Base-by-base conservation (phyloP, 2,113 vertebrate species). In the Rhizomys pruinosus region DNA sequence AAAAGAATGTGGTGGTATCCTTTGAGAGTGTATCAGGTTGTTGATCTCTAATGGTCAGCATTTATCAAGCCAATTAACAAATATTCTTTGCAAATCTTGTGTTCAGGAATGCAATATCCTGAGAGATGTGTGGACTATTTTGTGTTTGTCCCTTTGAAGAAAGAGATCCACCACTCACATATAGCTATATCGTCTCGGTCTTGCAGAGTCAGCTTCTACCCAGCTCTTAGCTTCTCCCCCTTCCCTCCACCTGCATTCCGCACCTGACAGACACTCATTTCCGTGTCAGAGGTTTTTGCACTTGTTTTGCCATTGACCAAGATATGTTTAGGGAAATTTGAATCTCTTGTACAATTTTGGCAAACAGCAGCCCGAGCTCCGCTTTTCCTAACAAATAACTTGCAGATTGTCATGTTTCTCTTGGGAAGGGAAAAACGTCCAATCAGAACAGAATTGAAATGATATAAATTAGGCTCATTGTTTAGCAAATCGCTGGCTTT, bases 381-480 rank as follows among this genome's bases (percentile, higher is more conserved):
- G 47, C 57, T 66, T 81, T 94, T 95, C 72, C 87, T 96, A 57
- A 68, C 96, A 74, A 94, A 97, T 90, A 91, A 97, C 92, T 97
- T 95, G 79, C 94, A 94, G 96, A 92, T 94, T 97, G 88, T 97
- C 84, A 57, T 90, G 47, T 79, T 97, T 97, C 81, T 94, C 27
- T 88, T 93, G 74, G 89, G 71, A 57, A 47, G 44, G 74, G 64
- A 55, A n/a, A 66, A 94, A 93, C 3, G 10, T 97, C 76, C 92
- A 96, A 93, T 79, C 96, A 95, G 92, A 96, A 84, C 92, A 94
- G 94, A 96, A 91, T 87, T 69, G 95, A 94, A 97, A 94, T 94
- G 91, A 95, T 85, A 44, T 90, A 82, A 97, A 97, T 95, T 94
- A 95, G 80, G 78, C 92, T 82, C 77, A 94, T 94, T 97, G 77